Conservation (phyloP, 2,888 invertebrate genomes). For the Drosophila putrida region DNA sequence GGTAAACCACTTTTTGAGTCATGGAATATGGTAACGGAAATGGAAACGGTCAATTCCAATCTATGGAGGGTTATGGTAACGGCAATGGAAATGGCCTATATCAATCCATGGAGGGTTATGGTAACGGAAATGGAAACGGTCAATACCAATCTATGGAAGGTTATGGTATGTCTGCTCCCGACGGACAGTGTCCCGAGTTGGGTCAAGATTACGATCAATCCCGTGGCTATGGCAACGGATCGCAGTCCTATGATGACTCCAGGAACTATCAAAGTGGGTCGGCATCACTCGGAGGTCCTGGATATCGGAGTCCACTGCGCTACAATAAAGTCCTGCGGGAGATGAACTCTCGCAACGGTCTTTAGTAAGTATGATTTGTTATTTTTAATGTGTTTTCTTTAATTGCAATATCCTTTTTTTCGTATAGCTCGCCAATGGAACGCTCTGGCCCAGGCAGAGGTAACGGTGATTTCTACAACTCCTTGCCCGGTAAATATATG, state of each 20-base stretch:
- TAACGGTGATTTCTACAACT: slow-evolving; percentile 65
- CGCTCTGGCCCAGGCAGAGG: slow-evolving; percentile 53
- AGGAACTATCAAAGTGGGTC: slow-evolving; percentile 47
- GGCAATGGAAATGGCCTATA: slow-evolving; percentile 30
- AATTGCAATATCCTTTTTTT: not conserved
- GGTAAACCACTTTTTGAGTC: not conserved
- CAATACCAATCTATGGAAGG: slow-evolving; percentile 52
- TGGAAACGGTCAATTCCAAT: slow-evolving; percentile 41
- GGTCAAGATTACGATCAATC: slow-evolving; percentile 43
- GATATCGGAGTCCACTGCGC: slow-evolving; percentile 66
- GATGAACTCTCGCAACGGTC: slow-evolving; percentile 72
- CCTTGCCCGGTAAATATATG: slow-evolving; percentile 50
- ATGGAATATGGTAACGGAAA: slow-evolving; percentile 62
- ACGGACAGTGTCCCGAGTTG: slow-evolving; percentile 57
- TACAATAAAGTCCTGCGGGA: slow-evolving; percentile 62
- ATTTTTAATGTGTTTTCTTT: not conserved
- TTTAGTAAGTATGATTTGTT: slow-evolving; percentile 55
- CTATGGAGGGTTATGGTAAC: slow-evolving; percentile 54
- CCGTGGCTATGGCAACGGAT: slow-evolving; percentile 31
- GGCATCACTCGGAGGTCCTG: slow-evolving; percentile 62
- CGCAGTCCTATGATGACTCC: slow-evolving; percentile 52
- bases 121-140: slow-evolving; percentile 32
- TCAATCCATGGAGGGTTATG: slow-evolving; percentile 47
- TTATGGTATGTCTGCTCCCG: slow-evolving; percentile 55
- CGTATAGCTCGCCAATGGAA: slow-evolving; percentile 59